Percentiles rank a stretch among this genome's conserved stretches.
Evolutionary conservation across 1,140 invertebrate species (phyloP).

Genomic region (Sycophila sp.): DNA sequence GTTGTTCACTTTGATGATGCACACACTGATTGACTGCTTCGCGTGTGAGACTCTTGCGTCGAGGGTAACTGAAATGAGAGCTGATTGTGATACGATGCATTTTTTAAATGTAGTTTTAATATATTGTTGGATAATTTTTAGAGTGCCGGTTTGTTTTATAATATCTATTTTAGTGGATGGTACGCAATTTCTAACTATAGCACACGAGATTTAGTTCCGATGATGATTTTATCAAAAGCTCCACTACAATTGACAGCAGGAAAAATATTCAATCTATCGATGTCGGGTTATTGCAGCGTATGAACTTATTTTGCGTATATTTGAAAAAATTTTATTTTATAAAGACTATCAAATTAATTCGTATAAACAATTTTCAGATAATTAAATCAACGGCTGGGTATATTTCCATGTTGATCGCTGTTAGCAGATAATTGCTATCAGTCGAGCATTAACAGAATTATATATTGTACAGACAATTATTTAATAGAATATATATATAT

Average conservation of each 20-base stretch:
- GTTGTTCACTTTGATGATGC: slow-evolving; percentile 5
- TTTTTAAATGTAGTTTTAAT: background rate
- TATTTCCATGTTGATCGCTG: slow-evolving; percentile 1
- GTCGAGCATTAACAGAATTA: no score
- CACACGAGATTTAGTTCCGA: background rate
- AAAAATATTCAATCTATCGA: background rate
- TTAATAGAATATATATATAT: no score
- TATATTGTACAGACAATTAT: no score
- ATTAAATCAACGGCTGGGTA: slow-evolving; percentile 2
- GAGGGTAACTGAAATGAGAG: background rate
- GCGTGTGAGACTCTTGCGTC: background rate
- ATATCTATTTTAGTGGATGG: background rate
- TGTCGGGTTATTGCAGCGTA: background rate
- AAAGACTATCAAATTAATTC: no score
- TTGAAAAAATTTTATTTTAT: no score
- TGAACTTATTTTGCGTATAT: background rate
- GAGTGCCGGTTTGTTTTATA: background rate
- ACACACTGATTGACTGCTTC: background rate
- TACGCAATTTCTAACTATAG: background rate
- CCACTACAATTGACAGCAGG: background rate
- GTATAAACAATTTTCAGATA: no score
- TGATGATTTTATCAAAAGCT: background rate
- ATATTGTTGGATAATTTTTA: background rate
- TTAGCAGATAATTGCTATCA: no score
- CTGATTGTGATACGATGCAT: no score